phyloP scores from a whole-genome alignment of 2,888 invertebrate genomes.

The Phortica magna region DNA sequence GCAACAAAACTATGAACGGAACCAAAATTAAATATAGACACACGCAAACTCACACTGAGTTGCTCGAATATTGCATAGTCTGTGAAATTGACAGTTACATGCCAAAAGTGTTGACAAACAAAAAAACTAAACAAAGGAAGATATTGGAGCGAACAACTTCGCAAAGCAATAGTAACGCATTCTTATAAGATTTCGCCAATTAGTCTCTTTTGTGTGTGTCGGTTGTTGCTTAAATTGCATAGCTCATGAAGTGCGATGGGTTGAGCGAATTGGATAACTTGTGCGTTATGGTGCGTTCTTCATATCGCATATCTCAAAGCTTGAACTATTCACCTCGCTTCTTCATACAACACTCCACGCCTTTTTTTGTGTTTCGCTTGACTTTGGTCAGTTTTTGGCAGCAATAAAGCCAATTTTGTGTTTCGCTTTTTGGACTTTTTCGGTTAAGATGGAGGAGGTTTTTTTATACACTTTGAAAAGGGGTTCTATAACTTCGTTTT shows the following conservation, averaged over 20 bases:
- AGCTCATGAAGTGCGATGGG: not conserved
- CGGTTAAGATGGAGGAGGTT: constrained; percentile 16
- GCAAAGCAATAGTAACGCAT: not conserved
- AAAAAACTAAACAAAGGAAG: constrained; percentile 24
- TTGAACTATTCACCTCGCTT: constrained; percentile 31
- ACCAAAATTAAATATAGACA: constrained; percentile 33
- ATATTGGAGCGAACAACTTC: not conserved
- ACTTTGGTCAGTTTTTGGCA: constrained; percentile 10
- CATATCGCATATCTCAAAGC: constrained; percentile 4
- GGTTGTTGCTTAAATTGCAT: not conserved
- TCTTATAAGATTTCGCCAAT: constrained; percentile 57
- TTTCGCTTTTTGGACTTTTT: constrained; percentile 45
- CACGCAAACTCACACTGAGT: not conserved
- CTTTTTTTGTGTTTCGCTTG: constrained; percentile 30
- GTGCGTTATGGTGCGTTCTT: not conserved
- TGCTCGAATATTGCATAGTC: constrained; percentile 11
- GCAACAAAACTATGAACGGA: not conserved
- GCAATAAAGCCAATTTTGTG: constrained; percentile 20
- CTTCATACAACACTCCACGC: constrained; percentile 16
- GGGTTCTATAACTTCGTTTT: no score
- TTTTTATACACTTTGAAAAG: constrained; percentile 31
- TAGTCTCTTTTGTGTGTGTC: constrained; percentile 54
- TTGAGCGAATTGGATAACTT: constrained; percentile 18
- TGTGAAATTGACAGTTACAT: constrained; percentile 36
- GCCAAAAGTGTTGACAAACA: not conserved